phyloP scores from a whole-genome alignment of 2,888 invertebrate genomes.

The Thyatira batis region DNA sequence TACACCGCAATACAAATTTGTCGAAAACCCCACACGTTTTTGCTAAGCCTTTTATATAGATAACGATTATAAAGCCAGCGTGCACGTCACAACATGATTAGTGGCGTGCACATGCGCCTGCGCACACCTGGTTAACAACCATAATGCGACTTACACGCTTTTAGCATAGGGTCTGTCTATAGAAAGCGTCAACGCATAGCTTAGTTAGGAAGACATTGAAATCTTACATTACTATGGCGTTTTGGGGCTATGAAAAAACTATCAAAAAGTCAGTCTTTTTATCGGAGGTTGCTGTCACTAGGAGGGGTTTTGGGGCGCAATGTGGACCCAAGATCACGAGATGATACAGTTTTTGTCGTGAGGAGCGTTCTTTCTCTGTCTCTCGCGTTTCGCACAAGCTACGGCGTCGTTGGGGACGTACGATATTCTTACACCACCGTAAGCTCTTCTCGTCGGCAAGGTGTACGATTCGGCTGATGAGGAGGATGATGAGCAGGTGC shows the following conservation, averaged over 20 bases:
- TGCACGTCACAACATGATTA: slow-evolving; percentile 57
- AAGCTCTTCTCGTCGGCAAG: slow-evolving; percentile 90
- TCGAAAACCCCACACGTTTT: slow-evolving; percentile 47
- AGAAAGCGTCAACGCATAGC: neutral
- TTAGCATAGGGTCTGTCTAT: slow-evolving; percentile 1
- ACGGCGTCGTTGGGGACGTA: slow-evolving; percentile 96
- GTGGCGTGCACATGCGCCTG: slow-evolving; percentile 30
- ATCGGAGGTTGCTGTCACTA: slow-evolving; percentile 75
- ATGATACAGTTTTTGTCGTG: slow-evolving; percentile 93
- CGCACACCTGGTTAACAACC: slow-evolving; percentile 46
- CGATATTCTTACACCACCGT: slow-evolving; percentile 94
- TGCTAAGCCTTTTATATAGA: slow-evolving; percentile 47
- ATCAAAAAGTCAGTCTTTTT: slow-evolving; percentile 77
- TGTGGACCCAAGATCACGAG: slow-evolving; percentile 85
- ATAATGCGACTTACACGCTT: slow-evolving; percentile 33
- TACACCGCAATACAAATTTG: slow-evolving; percentile 54
- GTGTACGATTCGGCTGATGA: slow-evolving; percentile 95
- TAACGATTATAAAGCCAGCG: slow-evolving; percentile 35
- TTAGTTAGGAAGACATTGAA: slow-evolving; percentile 43
- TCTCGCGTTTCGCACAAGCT: slow-evolving; percentile 89
- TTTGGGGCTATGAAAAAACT: slow-evolving; percentile 56
- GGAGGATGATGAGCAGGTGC: slow-evolving; percentile 95
- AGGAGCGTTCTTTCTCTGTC: slow-evolving; percentile 82
- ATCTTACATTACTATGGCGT: slow-evolving; percentile 70
- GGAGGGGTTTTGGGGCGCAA: slow-evolving; percentile 51